Evolutionary conservation across 2,797 vertebrate species (phyloP).

Genomic region (Peromyscus aztecus): DNA sequence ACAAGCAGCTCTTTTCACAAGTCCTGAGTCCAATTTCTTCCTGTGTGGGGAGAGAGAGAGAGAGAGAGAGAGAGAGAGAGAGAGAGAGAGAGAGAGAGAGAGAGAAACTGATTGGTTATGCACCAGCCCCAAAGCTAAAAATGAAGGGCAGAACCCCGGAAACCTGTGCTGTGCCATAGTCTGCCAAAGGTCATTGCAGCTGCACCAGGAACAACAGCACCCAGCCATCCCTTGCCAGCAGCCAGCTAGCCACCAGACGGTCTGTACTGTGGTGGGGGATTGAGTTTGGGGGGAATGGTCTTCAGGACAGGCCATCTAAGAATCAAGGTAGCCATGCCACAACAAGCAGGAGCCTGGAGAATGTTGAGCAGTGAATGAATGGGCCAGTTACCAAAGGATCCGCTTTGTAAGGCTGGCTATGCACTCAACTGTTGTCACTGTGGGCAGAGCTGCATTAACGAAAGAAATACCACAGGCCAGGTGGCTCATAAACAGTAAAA

Average conservation of each 20-base stretch:
- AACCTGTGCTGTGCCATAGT: fast-evolving
- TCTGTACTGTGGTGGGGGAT: not conserved
- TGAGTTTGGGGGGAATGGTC: fast-evolving
- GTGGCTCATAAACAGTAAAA: not conserved
- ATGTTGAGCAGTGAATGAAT: not conserved
- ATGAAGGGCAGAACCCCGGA: too few species aligned
- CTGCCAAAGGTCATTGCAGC: not conserved
- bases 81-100: not conserved
- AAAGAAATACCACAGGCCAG: not conserved
- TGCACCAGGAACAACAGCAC: not conserved
- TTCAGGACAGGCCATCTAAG: not conserved
- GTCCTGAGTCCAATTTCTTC: not conserved
- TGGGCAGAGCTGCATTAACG: not conserved
- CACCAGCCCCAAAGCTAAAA: not conserved
- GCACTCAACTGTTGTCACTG: not conserved
- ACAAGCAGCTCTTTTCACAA: not conserved
- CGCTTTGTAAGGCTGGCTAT: not conserved
- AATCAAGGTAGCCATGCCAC: not conserved
- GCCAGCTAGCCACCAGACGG: not conserved
- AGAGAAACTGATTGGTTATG: not conserved
- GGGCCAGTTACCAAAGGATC: not conserved
- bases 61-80: not conserved
- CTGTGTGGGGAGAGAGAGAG: not conserved
- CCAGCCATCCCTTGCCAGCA: not conserved
- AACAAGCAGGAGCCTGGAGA: fast-evolving